Base-by-base conservation (phyloP, 2,113 vertebrate species). In the Oreochromis spilurus region DNA sequence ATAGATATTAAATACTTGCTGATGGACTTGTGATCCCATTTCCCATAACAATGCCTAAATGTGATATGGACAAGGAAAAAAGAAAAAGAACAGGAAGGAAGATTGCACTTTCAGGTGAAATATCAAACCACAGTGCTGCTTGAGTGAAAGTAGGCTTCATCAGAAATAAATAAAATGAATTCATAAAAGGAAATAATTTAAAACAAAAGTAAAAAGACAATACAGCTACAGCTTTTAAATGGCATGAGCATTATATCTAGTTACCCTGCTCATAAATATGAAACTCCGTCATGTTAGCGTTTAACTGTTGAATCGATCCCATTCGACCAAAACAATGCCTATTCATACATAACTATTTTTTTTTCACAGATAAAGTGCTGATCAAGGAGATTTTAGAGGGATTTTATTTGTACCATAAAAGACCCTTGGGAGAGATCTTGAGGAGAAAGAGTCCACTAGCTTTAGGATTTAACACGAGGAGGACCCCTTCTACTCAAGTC, bases 121-220 rank as follows among this genome's bases (percentile, higher is more conserved):
- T 82, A 91, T 92, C 93, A 83, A 96, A 97, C 96, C 96, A 96
- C 95, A 94, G 96, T 94, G 95, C 94, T 96, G 92, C 93, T 96
- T 89, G 91, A 94, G 88, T 88, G 88, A 86, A 93, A 88, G 94
- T 95, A 96, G 90, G 96, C 95, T 94, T 94, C 92, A 92, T 93
- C 94, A 95, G 97, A 97, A 99, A 98, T 97, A 97, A 98, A 97
- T 97, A 97, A 95, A 96, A 97, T 93, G 94, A 94, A 95, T 90
- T 91, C 70, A 87, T 93, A 53, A 91, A 67, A 94, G 93, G 88
- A 96, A 96, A 96, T 96, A 97, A 97, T 92, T 97, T 96, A 97
- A 97, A 96, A 96, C 95, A 96, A 95, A 94, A 91, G 89, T 89
- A 96, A 97, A 97, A 96, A 96, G 89, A 96, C 96, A 96, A 97